Percentiles rank a stretch among this genome's conserved stretches.
Conservation (phyloP, 2,797 vertebrate species). For the Myiotriccus ornatus region DNA sequence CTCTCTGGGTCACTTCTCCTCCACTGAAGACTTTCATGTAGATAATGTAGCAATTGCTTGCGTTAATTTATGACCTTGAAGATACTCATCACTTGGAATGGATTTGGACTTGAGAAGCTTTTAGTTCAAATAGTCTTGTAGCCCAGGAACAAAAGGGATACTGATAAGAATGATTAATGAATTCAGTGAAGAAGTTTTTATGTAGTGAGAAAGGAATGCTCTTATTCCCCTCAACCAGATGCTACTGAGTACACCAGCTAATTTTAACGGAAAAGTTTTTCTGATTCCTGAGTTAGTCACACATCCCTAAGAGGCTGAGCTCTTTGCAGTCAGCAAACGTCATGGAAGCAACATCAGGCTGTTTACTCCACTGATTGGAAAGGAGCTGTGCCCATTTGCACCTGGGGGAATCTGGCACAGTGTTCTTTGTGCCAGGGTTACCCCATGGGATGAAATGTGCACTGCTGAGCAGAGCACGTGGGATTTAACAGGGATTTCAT, state of each 20-base stretch:
- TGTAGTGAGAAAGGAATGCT: neutral
- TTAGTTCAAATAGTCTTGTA: neutral
- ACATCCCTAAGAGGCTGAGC: neutral
- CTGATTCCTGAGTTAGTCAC: neutral
- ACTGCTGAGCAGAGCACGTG: neutral
- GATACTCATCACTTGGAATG: neutral
- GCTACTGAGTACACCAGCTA: neutral
- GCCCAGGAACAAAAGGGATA: neutral
- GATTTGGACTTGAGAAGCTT: conserved; percentile 12
- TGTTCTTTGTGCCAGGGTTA: neutral
- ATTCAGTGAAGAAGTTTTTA: neutral
- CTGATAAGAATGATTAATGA: neutral
- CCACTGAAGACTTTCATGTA: neutral
- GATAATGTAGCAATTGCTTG: neutral
- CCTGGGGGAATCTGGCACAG: fast-evolving
- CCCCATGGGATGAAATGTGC: fast-evolving
- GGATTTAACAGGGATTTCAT: neutral
- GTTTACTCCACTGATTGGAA: neutral
- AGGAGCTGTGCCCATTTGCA: neutral
- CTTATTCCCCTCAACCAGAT: neutral
- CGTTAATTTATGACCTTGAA: neutral
- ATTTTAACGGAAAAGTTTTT: neutral
- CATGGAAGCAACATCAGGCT: neutral
- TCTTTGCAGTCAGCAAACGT: neutral
- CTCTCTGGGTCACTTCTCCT: neutral